Conservation (phyloP, 1,140 invertebrate species). For the Neuroterus valhalla region DNA sequence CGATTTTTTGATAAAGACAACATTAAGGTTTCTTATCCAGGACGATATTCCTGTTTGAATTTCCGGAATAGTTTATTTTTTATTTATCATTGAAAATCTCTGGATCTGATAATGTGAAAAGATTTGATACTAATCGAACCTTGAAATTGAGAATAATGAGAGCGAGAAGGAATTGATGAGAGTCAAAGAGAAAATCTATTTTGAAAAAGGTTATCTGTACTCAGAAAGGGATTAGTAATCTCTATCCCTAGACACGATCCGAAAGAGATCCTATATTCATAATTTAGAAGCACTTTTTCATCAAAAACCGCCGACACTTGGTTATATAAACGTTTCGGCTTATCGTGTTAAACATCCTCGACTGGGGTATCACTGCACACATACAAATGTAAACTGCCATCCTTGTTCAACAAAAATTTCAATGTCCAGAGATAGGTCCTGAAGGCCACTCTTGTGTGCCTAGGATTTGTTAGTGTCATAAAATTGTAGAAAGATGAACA, state of each 20-base stretch:
- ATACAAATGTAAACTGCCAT: neutral
- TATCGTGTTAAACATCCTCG: constrained; percentile 62
- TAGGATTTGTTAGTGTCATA: constrained; percentile 58
- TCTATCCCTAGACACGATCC: neutral
- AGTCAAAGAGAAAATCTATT: too few species aligned
- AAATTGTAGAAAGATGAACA: constrained; percentile 51
- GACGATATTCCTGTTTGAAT: too few species aligned
- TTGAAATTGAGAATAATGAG: too few species aligned
- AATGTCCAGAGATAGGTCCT: constrained; percentile 44
- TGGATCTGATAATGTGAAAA: too few species aligned
- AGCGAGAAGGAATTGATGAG: too few species aligned
- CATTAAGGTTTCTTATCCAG: too few species aligned
- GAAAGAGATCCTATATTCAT: neutral
- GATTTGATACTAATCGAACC: too few species aligned
- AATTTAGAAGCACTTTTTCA: constrained; percentile 23
- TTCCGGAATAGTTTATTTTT: too few species aligned
- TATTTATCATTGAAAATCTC: too few species aligned
- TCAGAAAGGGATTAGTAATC: neutral
- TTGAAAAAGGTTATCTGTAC: too few species aligned
- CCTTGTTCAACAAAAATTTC: constrained; percentile 19
- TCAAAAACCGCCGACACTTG: constrained; percentile 50
- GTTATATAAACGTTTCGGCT: constrained; percentile 55
- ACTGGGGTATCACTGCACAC: constrained; percentile 42
- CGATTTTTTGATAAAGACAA: too few species aligned
- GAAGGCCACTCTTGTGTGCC: constrained; percentile 54